Conservation (phyloP, 2,797 vertebrate genomes). For the Propithecus deckenii region DNA sequence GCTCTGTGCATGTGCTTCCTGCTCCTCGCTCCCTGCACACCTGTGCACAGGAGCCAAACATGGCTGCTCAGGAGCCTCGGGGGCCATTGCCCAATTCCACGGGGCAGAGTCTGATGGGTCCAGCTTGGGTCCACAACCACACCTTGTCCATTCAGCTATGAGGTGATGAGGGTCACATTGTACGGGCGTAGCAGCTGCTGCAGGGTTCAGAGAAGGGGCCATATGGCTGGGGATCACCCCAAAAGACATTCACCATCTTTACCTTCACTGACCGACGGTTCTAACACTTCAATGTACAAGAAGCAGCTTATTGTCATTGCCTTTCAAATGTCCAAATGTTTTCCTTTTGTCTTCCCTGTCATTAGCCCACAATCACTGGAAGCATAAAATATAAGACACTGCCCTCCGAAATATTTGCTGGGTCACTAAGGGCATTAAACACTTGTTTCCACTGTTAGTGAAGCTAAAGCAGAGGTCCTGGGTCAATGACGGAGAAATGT, state of each 20-base stretch:
- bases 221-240: too few relatives aligned
- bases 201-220: background rate
- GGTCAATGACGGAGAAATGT: constrained; percentile 16
- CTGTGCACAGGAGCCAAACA: background rate
- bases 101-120: background rate
- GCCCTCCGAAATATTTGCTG: constrained; percentile 17
- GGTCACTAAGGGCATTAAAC: constrained; percentile 51
- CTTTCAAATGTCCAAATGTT: constrained; percentile 29
- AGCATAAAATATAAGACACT: background rate
- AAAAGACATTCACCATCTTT: background rate
- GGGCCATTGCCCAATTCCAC: background rate
- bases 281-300: background rate
- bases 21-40: background rate
- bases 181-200: background rate
- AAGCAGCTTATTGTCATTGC: background rate
- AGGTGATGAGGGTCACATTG: background rate
- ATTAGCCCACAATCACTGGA: background rate
- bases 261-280: background rate
- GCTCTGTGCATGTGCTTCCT: background rate
- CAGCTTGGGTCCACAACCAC: background rate
- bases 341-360: constrained; percentile 30
- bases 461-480: background rate
- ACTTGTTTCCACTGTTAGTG: constrained; percentile 45
- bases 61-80: background rate
- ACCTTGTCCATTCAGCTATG: background rate